Base-by-base conservation (phyloP, 2,113 vertebrate species). In the Anolis carolinensis region DNA sequence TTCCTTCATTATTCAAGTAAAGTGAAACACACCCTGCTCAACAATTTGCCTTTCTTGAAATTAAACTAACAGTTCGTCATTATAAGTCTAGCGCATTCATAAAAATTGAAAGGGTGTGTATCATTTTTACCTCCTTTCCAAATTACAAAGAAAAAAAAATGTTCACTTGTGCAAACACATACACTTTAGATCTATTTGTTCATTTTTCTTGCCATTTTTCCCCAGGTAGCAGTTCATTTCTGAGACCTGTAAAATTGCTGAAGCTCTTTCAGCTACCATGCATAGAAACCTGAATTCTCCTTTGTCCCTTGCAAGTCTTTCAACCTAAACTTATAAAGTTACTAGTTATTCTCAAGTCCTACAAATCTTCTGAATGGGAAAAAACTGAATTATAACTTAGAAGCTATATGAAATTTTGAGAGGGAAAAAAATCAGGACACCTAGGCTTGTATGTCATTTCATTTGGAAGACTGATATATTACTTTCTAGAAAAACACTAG, bases 61-160 rank as follows among this genome's bases (percentile, higher is more conserved):
- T 65, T 18, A 44, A 34, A 23, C 5, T 36, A 63, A 65, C 36
- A 84, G 55, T 50, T 32, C 77, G 48, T n/a, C 52, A 73, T 73
- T 71, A 59, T 52, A 36, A 73, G 71, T 78, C 1, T 36, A 72
- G n/a, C 63, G 63, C 67, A 84, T 83, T 87, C 44, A 87, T 30
- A 71, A 82, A 76, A 76, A 77, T 48, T 39, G 16, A 13, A 27
- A 48, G 25, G 30, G 27, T 44, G 18, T 63, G 32, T 48, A 70
- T 77, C 25, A 65, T 63, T 68, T 11, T 34, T 27, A n/a, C 62
- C 27, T 23, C 21, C 32, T 32, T 39, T 75, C 44, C 39, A 52
- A 65, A n/a, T n/a, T 59, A 59, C 30, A 70, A 44, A 44, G 5
- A 44, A 44, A 44, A 44, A 44, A 44, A 44, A 44, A 44, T 5